Base-by-base conservation (phyloP, 2,888 invertebrate genomes). In the Chymomyza caudatula region DNA sequence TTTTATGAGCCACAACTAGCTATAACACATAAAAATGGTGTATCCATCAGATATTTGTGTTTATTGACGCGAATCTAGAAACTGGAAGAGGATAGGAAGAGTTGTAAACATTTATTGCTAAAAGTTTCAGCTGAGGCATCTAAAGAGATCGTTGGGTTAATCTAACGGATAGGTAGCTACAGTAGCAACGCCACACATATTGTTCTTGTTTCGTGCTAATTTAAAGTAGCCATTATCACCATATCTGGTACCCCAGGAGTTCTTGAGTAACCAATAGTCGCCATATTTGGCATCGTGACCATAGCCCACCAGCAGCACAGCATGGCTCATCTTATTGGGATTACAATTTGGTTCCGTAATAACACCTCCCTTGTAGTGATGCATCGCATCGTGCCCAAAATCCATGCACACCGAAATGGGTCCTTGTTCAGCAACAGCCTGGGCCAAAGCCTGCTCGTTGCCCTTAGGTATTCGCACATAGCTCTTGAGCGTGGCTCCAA, bases 191-290 rank as follows among this genome's bases (percentile, higher is more conserved):
- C 29, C 29, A 11, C 29, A 37, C 29, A 11, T 37, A 37, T 37
- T 37, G 2, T 37, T 37, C 29, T 37, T 59, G 2, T 44, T 52
- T 8, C 62, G 94, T 0, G 96, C 93, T 95, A 98, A 97, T 0
- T 97, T 92, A 0, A 97, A 93, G 86, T 97, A 98, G 0, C 97
- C 97, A 88, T 96, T 96, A 87, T 97, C 97, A n/a, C 97, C 97
- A 97, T 97, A 97, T 88, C 96, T 93, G 84, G 96, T 97, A 0
- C 97, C 97, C 97, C 97, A 98, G 0, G 97, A 97, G 91, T 97
- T 98, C 91, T 97, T 97, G 5, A 98, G 90, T 51, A 97, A 91
- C 97, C 97, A 98, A 90, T 96, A 98, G 11, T 37, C 29, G 11
- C 29, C 29, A 3, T 37, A 37, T 1, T 37, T 11, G 2, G 29